A percentile compares a stretch with the other conserved stretches of the same genome.
Conservation (phyloP, 2,888 invertebrate genomes). For the Geotrupes spiniger region DNA sequence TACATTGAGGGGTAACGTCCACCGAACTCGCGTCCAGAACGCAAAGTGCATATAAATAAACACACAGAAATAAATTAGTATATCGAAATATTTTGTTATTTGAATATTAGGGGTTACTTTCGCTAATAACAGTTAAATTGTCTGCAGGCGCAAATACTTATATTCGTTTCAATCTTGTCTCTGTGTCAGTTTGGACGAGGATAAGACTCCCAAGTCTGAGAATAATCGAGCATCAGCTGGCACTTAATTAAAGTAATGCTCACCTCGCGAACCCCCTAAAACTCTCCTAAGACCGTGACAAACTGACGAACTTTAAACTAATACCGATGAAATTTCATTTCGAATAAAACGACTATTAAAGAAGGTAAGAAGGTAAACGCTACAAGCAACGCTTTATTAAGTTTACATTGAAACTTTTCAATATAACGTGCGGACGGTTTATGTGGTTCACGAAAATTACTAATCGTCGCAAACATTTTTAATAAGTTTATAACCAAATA, state of each 20-base stretch:
- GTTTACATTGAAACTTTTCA: no score
- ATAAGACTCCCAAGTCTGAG: constrained; percentile 37
- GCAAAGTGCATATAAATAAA: constrained; percentile 13
- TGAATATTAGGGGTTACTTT: constrained; percentile 8
- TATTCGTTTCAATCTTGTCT: constrained; percentile 41
- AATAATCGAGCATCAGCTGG: constrained; percentile 46
- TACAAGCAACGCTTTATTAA: no score
- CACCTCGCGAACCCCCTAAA: constrained; percentile 33
- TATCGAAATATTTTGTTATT: constrained; percentile 11
- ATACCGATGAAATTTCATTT: constrained; percentile 34
- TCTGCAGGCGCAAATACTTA: constrained; percentile 35
- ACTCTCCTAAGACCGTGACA: constrained; percentile 27
- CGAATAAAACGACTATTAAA: constrained; percentile 35
- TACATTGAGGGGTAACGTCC: no score
- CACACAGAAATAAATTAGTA: not conserved
- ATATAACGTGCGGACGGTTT: no score
- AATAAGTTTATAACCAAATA: no score
- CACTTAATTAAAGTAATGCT: constrained; percentile 48
- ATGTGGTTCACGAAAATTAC: no score
- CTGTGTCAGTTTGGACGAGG: constrained; percentile 38
- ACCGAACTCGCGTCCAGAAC: constrained; percentile 11
- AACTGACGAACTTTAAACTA: constrained; percentile 36
- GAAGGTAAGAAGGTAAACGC: constrained; percentile 16
- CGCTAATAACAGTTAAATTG: constrained; percentile 23
- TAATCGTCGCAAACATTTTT: no score